phyloP scores from a whole-genome alignment of 2,113 vertebrate genomes.

The Sinocyclocheilus anshuiensis region DNA sequence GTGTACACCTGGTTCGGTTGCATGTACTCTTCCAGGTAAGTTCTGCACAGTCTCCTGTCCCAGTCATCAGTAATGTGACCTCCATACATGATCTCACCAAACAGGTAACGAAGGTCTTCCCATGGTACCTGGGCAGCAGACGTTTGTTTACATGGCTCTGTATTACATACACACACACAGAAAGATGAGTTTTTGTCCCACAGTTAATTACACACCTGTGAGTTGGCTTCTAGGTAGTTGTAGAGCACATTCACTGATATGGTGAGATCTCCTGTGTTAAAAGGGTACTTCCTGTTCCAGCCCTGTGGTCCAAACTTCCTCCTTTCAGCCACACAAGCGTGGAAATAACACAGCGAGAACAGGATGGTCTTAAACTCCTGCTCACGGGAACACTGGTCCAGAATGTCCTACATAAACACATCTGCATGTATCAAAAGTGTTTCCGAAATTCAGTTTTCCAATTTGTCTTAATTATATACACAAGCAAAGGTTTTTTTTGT shows the following conservation, averaged over 20 bases:
- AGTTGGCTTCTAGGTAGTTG: constrained; percentile 82
- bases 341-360: constrained; percentile 83
- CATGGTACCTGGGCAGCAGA: constrained; percentile 72
- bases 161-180: constrained; percentile 2
- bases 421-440: not conserved
- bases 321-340: constrained; percentile 80
- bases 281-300: constrained; percentile 83
- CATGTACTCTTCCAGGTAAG: constrained; percentile 84
- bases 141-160: not conserved
- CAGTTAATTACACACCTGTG: constrained; percentile 75
- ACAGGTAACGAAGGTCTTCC: constrained; percentile 83
- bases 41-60: constrained; percentile 80
- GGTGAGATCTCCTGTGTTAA: constrained; percentile 81
- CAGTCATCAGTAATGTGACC: constrained; percentile 85
- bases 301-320: constrained; percentile 82
- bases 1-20: constrained; percentile 78
- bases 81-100: constrained; percentile 85
- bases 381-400: constrained; percentile 79
- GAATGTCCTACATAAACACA: constrained; percentile 70
- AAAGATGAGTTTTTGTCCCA: not conserved
- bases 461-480: not conserved
- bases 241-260: constrained; percentile 83
- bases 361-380: constrained; percentile 86
- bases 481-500: not conserved
- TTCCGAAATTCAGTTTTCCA: not conserved